These are phyloP conservation scores for Eristalis pertinax DNA, from an alignment of 2,888 invertebrate species.

Conservation along the genomic window DNA sequence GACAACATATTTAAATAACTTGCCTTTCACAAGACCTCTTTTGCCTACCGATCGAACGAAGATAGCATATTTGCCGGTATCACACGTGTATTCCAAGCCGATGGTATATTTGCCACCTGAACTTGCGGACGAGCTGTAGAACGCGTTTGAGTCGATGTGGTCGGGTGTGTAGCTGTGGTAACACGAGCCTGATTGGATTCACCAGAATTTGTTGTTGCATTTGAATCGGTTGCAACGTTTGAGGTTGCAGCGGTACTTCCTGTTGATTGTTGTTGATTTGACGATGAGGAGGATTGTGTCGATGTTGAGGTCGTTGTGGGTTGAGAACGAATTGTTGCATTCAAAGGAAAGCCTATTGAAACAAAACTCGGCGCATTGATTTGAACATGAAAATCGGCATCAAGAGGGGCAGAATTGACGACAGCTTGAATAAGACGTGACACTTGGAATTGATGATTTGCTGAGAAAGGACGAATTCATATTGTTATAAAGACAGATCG, in stretches of 20 bases:
- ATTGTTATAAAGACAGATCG: not conserved
- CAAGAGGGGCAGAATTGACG: constrained; percentile 79
- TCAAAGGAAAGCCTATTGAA: constrained; percentile 78
- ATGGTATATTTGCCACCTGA: constrained; percentile 84
- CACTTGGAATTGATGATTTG: constrained; percentile 79
- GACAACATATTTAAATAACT: not conserved
- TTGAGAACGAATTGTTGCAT: constrained; percentile 84
- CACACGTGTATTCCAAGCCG: constrained; percentile 81
- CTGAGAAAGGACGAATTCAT: constrained; percentile 69
- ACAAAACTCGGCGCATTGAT: constrained; percentile 79
- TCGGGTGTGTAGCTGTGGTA: constrained; percentile 87
- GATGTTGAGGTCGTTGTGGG: constrained; percentile 77
- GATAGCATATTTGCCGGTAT: constrained; percentile 80
- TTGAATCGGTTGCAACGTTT: constrained; percentile 77
- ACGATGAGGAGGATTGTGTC: constrained; percentile 72
- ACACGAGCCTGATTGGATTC: constrained; percentile 81
- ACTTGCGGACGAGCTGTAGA: constrained; percentile 87
- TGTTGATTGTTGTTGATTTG: constrained; percentile 74
- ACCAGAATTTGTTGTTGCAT: constrained; percentile 38
- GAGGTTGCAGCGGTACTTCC: constrained; percentile 84
- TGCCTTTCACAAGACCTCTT: not conserved
- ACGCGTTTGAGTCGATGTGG: constrained; percentile 87
- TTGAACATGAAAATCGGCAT: constrained; percentile 80
- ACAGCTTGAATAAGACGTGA: constrained; percentile 80
- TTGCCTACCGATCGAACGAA: constrained; percentile 78